A percentile compares a stretch with the other conserved stretches of the same genome.
Evolutionary conservation across 2,797 vertebrate species (phyloP).

Genomic region (Neopelma chrysocephalum): DNA sequence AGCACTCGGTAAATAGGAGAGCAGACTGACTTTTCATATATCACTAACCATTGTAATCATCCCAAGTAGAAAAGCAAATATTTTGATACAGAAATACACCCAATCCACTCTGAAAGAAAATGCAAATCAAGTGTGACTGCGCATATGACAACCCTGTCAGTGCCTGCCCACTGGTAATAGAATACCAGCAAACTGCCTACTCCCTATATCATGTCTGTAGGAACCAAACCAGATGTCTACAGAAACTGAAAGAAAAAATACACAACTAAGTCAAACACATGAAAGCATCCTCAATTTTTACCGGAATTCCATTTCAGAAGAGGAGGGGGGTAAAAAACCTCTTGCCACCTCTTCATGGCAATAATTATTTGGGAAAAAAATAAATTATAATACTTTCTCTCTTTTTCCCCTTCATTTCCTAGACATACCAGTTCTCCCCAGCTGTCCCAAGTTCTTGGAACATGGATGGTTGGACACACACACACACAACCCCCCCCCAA

Average conservation of each 20-base stretch:
- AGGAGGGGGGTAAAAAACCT: accelerated
- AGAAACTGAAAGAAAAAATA: not conserved
- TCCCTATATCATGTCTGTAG: accelerated
- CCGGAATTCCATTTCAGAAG: not conserved
- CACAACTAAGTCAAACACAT: not conserved
- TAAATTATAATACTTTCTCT: not conserved
- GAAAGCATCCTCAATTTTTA: not conserved
- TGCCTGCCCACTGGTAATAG: not conserved
- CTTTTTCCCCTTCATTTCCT: not conserved
- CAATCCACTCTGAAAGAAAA: not conserved
- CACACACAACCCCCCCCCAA: not conserved
- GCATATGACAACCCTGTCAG: not conserved
- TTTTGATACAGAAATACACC: not conserved
- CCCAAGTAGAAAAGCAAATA: not conserved
- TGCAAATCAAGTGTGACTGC: not conserved
- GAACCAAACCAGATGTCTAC: not conserved
- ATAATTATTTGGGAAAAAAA: not conserved
- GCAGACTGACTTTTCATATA: not conserved
- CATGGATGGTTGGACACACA: not conserved
- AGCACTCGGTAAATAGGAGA: not conserved
- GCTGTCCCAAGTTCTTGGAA: not conserved
- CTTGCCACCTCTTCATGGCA: not conserved
- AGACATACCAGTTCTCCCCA: not conserved
- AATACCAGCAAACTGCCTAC: not conserved
- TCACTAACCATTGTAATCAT: not conserved